These are phyloP conservation scores for Xestia c-nigrum DNA, from an alignment of 2,888 invertebrate species.

Conservation along the genomic window DNA sequence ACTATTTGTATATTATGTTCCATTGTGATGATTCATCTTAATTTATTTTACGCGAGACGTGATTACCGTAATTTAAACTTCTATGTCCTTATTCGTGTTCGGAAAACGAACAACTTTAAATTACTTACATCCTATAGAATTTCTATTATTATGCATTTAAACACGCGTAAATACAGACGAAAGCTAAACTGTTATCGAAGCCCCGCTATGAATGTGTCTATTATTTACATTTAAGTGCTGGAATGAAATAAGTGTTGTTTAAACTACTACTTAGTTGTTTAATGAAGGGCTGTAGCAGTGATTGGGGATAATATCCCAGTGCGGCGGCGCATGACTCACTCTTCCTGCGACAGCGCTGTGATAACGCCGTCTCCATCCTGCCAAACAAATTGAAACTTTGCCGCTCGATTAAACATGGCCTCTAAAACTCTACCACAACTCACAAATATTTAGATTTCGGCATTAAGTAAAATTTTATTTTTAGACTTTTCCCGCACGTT, in stretches of 20 bases:
- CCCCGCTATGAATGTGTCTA: conserved; percentile 44
- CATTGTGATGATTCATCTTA: conserved; percentile 74
- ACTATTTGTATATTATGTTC: conserved; percentile 73
- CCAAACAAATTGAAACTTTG: conserved; percentile 85
- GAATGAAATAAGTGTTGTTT: conserved; percentile 65
- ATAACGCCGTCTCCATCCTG: conserved; percentile 89
- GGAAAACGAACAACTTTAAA: conserved; percentile 38
- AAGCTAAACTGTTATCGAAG: conserved; percentile 50
- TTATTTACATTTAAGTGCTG: conserved; percentile 48
- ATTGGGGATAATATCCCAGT: conserved; percentile 84
- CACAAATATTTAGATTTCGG: conserved; percentile 77
- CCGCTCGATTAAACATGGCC: conserved; percentile 79
- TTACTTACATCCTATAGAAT: conserved; percentile 29
- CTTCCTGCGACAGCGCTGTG: conserved; percentile 85
- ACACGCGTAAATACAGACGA: conserved; percentile 35
- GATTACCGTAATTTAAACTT: conserved; percentile 66
- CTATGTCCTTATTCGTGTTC: conserved; percentile 65
- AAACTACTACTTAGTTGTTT: conserved; percentile 71
- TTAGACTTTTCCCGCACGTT: conserved; percentile 58
- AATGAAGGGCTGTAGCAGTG: conserved; percentile 79
- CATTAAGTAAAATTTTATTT: conserved; percentile 79
- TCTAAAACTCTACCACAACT: conserved; percentile 74
- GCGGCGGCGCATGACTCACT: conserved; percentile 83
- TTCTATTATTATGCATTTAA: conserved; percentile 45
- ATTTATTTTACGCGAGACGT: conserved; percentile 65